A percentile compares a stretch with the other conserved stretches of the same genome.
These are phyloP conservation scores for Armadillidium nasatum DNA, from an alignment of 1,140 invertebrate genomes.

Conservation along the genomic window DNA sequence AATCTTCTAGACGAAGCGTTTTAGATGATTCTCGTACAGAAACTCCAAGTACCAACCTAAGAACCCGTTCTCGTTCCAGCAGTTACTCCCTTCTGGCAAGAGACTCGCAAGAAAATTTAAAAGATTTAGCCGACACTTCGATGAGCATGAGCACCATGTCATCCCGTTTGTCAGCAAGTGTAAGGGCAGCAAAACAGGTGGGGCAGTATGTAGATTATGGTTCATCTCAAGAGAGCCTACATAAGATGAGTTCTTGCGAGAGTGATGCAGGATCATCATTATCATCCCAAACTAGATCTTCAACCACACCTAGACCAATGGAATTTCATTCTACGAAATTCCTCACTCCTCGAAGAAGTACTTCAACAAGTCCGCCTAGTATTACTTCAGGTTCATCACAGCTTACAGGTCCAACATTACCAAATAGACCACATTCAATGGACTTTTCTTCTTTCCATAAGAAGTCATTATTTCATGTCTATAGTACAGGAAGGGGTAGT, in stretches of 20 bases:
- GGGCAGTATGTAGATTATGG: conserved; percentile 44
- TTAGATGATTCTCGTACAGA: neutral
- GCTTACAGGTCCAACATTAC: neutral
- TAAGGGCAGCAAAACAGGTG: conserved; percentile 40
- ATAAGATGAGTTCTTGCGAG: conserved; percentile 44
- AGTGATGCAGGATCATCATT: conserved; percentile 43
- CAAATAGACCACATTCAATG: conserved; percentile 33
- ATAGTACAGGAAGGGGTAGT: conserved; percentile 40
- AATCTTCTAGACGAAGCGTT: conserved; percentile 32
- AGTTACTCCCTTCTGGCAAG: conserved; percentile 35
- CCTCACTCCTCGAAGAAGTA: conserved; percentile 36
- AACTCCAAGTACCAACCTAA: neutral
- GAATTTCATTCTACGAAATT: conserved; percentile 37
- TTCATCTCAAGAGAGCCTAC: conserved; percentile 40
- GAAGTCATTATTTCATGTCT: conserved; percentile 37
- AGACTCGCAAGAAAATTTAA: conserved; percentile 38
- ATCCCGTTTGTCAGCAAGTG: conserved; percentile 37
- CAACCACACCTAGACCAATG: conserved; percentile 39
- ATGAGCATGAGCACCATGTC: conserved; percentile 31
- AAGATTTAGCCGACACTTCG: conserved; percentile 34
- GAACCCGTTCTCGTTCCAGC: conserved; percentile 35
- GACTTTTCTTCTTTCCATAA: conserved; percentile 40
- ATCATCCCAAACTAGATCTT: conserved; percentile 41
- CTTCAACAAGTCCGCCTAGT: conserved; percentile 40
- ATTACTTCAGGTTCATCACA: conserved; percentile 42